Percentiles rank a stretch among this genome's conserved stretches.
Evolutionary conservation across 2,888 invertebrate genomes (phyloP).

Genomic region (Zygothrica quintamaculata): DNA sequence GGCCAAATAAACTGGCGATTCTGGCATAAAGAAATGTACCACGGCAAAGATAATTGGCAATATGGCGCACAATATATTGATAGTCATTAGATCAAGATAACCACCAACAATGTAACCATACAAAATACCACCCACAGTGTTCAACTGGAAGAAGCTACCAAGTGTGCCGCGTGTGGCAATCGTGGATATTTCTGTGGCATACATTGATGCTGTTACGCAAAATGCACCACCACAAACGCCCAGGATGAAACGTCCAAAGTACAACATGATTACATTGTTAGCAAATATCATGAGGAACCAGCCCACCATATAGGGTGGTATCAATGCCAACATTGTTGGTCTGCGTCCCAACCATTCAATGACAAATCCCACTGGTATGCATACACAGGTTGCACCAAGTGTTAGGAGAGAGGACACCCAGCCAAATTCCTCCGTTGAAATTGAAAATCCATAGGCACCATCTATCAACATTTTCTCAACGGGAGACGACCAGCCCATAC

Average conservation of each 20-base stretch:
- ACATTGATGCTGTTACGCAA: constrained; percentile 92
- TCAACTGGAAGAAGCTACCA: constrained; percentile 93
- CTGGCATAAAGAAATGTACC: constrained; percentile 92
- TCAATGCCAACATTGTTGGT: constrained; percentile 85
- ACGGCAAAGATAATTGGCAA: constrained; percentile 87
- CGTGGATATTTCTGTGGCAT: constrained; percentile 93
- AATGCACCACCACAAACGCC: constrained; percentile 87
- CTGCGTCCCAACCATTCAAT: constrained; percentile 89
- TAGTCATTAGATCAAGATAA: constrained; percentile 38
- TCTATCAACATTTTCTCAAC: constrained; percentile 53
- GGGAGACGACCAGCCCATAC: constrained; percentile 70
- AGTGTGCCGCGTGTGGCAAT: constrained; percentile 91
- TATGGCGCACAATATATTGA: constrained; percentile 70
- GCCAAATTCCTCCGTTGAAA: constrained; percentile 86
- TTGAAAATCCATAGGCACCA: constrained; percentile 84
- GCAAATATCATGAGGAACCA: constrained; percentile 90
- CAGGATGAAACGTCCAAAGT: constrained; percentile 72
- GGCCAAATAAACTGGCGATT: constrained; percentile 90
- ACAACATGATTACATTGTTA: constrained; percentile 85
- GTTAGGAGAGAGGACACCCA: constrained; percentile 89
- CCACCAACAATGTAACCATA: constrained; percentile 88
- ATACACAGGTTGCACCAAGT: constrained; percentile 89
- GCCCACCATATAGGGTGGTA: constrained; percentile 89
- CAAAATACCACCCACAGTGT: constrained; percentile 92
- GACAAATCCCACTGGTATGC: constrained; percentile 89